Evolutionary conservation across 2,797 vertebrate species (phyloP).

Genomic region (Podarcis lilfordi): DNA sequence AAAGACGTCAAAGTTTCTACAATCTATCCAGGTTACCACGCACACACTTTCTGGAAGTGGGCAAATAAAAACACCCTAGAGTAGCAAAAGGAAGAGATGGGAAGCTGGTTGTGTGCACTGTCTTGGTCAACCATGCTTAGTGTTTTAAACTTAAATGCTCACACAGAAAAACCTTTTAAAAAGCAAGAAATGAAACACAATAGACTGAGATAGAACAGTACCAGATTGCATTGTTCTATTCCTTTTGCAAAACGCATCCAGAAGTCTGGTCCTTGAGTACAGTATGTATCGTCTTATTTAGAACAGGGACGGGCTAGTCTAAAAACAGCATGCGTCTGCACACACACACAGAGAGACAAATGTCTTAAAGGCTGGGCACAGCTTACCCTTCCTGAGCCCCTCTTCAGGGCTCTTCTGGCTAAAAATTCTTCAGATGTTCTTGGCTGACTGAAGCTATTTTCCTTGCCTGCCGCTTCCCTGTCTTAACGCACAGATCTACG

Average conservation of each 20-base stretch:
- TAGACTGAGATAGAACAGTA: background rate
- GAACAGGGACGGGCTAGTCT: conserved; percentile 58
- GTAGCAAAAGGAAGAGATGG: background rate
- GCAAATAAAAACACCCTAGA: background rate
- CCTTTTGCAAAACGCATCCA: conserved; percentile 20
- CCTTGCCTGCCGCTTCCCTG: conserved; percentile 58
- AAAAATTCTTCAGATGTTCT: conserved; percentile 66
- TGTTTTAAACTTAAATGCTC: conserved; percentile 6
- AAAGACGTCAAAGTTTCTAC: background rate
- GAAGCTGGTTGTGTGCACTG: background rate
- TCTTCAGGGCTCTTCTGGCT: conserved; percentile 64
- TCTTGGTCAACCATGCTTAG: background rate
- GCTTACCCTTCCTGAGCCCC: conserved; percentile 62
- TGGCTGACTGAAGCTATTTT: conserved; percentile 63
- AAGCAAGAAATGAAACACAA: background rate
- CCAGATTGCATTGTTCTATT: conserved; percentile 42
- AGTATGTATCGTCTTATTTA: conserved; percentile 58
- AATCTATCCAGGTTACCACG: background rate
- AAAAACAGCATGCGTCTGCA: conserved; percentile 67
- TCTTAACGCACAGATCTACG: conserved; percentile 63
- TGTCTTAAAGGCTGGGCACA: conserved; percentile 58
- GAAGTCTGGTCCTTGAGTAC: conserved; percentile 17
- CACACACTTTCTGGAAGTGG: background rate
- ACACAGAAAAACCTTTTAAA: background rate
- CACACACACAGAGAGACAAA: conserved; percentile 34